These are phyloP conservation scores for Erinaceus europaeus DNA, from an alignment of 2,113 vertebrate genomes.

Conservation along the genomic window DNA sequence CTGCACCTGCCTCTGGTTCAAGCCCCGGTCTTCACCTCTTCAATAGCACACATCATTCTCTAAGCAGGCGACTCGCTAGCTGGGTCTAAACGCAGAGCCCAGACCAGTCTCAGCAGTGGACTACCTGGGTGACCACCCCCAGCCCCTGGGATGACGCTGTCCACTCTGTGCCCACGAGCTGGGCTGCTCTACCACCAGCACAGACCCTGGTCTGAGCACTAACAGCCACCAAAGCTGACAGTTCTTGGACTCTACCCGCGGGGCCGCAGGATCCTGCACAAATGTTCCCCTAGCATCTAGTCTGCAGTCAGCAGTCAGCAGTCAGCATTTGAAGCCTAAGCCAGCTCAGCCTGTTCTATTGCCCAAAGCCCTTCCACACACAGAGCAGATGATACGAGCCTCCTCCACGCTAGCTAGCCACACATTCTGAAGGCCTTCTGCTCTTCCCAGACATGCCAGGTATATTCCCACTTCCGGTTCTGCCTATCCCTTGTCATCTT, in stretches of 20 bases:
- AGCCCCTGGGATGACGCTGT: too few species aligned
- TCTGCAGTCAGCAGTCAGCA: neutral
- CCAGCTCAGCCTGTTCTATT: neutral
- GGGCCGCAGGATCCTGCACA: neutral
- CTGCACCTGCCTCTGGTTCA: too few species aligned
- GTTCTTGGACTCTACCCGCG: neutral
- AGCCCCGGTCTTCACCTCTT: too few species aligned
- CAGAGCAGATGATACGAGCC: neutral
- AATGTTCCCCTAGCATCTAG: neutral
- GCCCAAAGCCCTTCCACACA: neutral
- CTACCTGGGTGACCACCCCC: too few species aligned
- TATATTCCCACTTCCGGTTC: neutral
- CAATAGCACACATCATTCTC: too few species aligned
- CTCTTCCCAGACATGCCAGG: neutral
- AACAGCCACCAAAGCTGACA: neutral
- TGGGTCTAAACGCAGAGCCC: too few species aligned
- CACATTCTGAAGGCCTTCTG: neutral
- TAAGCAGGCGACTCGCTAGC: too few species aligned
- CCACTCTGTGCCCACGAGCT: too few species aligned
- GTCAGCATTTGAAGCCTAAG: neutral
- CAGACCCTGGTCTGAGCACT: neutral
- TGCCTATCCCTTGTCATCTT: neutral
- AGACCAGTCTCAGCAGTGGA: too few species aligned
- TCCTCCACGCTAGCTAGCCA: neutral
- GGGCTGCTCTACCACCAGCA: too few species aligned